These are phyloP conservation scores for Andricus quercusramuli DNA, from an alignment of 2,888 invertebrate genomes.

Conservation along the genomic window DNA sequence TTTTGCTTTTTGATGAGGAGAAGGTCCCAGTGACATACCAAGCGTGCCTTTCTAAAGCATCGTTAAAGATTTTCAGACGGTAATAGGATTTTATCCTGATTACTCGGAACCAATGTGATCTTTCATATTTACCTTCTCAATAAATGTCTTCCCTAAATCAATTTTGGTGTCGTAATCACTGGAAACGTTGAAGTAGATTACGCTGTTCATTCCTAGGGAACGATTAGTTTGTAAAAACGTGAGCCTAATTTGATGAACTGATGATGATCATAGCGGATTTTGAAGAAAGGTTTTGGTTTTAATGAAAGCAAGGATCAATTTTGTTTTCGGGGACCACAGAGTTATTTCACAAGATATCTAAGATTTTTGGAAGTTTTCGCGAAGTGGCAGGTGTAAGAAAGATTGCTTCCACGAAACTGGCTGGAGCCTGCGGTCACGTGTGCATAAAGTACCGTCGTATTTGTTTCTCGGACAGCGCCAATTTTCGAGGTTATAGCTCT, in stretches of 20 bases:
- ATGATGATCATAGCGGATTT: no score
- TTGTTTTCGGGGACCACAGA: background rate
- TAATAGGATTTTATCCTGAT: constrained; percentile 1
- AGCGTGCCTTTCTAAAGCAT: constrained; percentile 48
- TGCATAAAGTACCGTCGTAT: constrained; percentile 56
- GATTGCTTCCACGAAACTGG: constrained; percentile 71
- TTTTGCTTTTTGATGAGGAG: constrained; percentile 13
- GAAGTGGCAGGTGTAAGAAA: constrained; percentile 67
- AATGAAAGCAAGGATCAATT: constrained; percentile 14
- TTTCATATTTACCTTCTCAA: background rate
- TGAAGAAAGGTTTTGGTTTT: background rate
- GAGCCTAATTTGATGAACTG: no score
- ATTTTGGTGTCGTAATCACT: background rate
- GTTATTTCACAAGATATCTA: constrained; percentile 17
- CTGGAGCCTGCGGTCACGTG: constrained; percentile 61
- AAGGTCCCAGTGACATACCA: constrained; percentile 51
- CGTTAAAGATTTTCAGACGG: constrained; percentile 12
- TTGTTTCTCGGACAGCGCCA: constrained; percentile 69
- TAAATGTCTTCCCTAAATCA: constrained; percentile 14
- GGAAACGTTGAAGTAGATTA: background rate
- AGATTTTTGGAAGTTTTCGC: constrained; percentile 26
- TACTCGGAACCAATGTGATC: constrained; percentile 16
- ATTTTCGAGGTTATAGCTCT: constrained; percentile 71
- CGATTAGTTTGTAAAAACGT: background rate
- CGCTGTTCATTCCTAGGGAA: background rate